A percentile compares a stretch with the other conserved stretches of the same genome.
These are phyloP conservation scores for Drosophila meridionalis DNA, from an alignment of 2,888 invertebrate genomes.

Conservation along the genomic window DNA sequence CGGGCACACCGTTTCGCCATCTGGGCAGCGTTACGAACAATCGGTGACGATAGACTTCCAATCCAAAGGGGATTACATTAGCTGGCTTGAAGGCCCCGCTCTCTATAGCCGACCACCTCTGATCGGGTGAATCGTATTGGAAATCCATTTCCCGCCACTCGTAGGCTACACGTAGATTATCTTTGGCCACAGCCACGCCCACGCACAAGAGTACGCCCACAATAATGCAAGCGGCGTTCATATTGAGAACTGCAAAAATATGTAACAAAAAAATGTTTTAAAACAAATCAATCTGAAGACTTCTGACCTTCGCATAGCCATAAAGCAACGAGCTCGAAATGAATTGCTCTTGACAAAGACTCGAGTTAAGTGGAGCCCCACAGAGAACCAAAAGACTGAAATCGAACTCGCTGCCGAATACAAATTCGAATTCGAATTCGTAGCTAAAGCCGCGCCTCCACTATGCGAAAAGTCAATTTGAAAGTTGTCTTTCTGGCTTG, in stretches of 20 bases:
- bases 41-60: slow-evolving; percentile 89
- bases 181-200: slow-evolving; percentile 84
- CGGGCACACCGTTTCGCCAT: slow-evolving; percentile 91
- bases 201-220: slow-evolving; percentile 48
- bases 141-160: slow-evolving; percentile 91
- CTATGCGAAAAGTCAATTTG: slow-evolving; percentile 41
- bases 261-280: not conserved
- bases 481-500: slow-evolving; percentile 58
- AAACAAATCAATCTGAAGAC: slow-evolving; percentile 19
- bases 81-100: slow-evolving; percentile 88
- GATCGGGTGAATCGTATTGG: slow-evolving; percentile 87
- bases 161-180: slow-evolving; percentile 89
- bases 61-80: slow-evolving; percentile 90
- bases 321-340: slow-evolving; percentile 29
- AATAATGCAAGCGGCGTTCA: slow-evolving; percentile 42
- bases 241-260: slow-evolving; percentile 34
- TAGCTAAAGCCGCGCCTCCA: slow-evolving; percentile 23
- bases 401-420: not conserved
- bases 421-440: slow-evolving; percentile 5
- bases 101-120: slow-evolving; percentile 87
- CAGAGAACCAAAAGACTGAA: slow-evolving; percentile 5
- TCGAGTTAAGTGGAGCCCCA: slow-evolving; percentile 21
- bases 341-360: slow-evolving; percentile 39
- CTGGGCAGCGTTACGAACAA: slow-evolving; percentile 91
- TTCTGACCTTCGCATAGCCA: slow-evolving; percentile 54